Evolutionary conservation across 2,888 invertebrate genomes (phyloP).

Genomic region (Sussaba pulchella): DNA sequence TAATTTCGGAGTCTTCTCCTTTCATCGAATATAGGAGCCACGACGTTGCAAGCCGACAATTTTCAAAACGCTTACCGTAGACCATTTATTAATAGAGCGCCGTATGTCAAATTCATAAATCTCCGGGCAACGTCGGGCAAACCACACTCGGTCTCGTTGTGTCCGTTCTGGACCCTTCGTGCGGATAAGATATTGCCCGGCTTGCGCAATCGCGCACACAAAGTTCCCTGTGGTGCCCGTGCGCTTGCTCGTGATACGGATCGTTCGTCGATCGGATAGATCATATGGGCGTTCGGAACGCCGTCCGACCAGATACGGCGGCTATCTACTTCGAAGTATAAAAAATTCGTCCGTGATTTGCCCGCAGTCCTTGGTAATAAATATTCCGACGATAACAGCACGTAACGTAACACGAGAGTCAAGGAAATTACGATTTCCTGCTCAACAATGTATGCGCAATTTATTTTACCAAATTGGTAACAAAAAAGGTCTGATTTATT

Average conservation of each 20-base stretch:
- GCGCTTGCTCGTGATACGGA: conserved; percentile 13
- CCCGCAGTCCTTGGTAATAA: background rate
- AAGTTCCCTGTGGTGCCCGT: conserved; percentile 9
- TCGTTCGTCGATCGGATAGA: conserved; percentile 49
- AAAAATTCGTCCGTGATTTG: background rate
- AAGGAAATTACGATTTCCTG: background rate
- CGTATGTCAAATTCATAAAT: conserved; percentile 73
- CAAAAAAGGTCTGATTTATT: background rate
- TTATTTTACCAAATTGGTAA: too few relatives aligned
- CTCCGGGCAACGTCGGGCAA: conserved; percentile 56
- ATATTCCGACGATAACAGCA: background rate
- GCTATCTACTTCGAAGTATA: conserved; percentile 25
- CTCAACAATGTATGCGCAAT: background rate
- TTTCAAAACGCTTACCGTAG: conserved; percentile 71
- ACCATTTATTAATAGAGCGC: conserved; percentile 71
- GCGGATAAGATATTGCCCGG: conserved; percentile 43
- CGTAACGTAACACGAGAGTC: background rate
- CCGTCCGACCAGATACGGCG: conserved; percentile 43
- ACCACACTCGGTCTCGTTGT: conserved; percentile 63
- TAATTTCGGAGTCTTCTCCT: conserved; percentile 58
- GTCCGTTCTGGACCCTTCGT: conserved; percentile 55
- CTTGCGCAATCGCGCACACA: conserved; percentile 59
- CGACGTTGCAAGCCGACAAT: conserved; percentile 57
- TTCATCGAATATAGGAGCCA: conserved; percentile 15
- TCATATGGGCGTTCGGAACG: conserved; percentile 28